phyloP scores from a whole-genome alignment of 64 coral and sea anemone species.

The Stylophora pistillata region DNA sequence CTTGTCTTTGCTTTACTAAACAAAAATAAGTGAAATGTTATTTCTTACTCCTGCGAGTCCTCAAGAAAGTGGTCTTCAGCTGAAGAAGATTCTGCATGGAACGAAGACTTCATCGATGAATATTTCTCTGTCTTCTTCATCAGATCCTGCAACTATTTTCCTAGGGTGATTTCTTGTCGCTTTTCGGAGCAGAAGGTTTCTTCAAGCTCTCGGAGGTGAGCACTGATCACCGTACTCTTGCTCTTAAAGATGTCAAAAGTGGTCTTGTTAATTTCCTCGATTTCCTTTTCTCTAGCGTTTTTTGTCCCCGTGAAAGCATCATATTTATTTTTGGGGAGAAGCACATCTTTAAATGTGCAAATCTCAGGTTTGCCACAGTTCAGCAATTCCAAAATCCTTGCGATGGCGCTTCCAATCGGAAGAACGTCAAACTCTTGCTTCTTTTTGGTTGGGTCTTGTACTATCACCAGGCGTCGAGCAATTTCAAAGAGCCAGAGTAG shows the following conservation, averaged over 20 bases:
- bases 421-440: background rate
- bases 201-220: background rate
- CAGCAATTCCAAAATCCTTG: background rate
- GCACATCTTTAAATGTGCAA: background rate
- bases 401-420: constrained; percentile 10
- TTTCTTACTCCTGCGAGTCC: too few species aligned
- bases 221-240: too few species aligned
- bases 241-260: background rate
- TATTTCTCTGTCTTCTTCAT: too few species aligned
- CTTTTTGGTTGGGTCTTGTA: background rate
- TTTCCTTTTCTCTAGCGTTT: background rate
- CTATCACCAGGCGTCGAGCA: background rate
- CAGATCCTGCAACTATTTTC: too few species aligned
- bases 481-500: background rate
- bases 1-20: too few species aligned
- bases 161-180: too few species aligned
- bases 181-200: background rate
- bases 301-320: background rate
- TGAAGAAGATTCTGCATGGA: too few species aligned
- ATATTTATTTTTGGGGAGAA: background rate
- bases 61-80: too few species aligned
- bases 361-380: background rate
- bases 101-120: too few species aligned
- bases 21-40: too few species aligned
- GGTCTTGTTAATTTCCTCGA: background rate